Evolutionary conservation across 1,140 invertebrate genomes (phyloP).

Genomic region (Nymphalis io): DNA sequence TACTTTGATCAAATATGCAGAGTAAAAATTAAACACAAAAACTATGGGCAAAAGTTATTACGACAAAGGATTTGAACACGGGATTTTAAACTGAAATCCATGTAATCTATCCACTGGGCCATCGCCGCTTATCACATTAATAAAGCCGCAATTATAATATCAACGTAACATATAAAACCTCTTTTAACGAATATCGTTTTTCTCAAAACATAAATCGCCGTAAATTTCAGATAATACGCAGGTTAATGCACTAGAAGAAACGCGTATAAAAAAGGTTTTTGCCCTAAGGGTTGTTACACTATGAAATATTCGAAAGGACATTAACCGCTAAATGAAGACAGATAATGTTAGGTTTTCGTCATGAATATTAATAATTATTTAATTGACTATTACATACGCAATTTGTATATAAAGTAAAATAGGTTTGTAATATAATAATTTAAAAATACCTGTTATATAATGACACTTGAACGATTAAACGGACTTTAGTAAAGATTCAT

Average conservation of each 20-base stretch:
- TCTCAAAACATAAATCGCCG: not conserved
- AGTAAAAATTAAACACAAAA: too few relatives aligned
- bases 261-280: conserved; percentile 30
- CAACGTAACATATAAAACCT: not conserved
- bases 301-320: conserved; percentile 14
- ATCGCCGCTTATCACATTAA: too few relatives aligned
- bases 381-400: not conserved
- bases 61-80: too few relatives aligned
- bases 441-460: too few relatives aligned
- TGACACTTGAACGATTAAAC: too few relatives aligned
- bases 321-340: not conserved
- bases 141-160: not conserved
- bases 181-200: not conserved
- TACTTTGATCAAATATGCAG: too few relatives aligned
- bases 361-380: not conserved
- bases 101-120: too few relatives aligned
- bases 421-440: too few relatives aligned
- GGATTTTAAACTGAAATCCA: too few relatives aligned
- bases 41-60: too few relatives aligned
- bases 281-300: conserved; percentile 26
- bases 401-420: not conserved
- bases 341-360: not conserved
- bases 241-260: conserved; percentile 20
- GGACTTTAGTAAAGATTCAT: too few relatives aligned
- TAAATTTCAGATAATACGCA: conserved; percentile 16